Evolutionary conservation across 1,140 invertebrate genomes (phyloP), one percentile per base, ranked within the genome.

Genomic region (Drosophila lini): DNA sequence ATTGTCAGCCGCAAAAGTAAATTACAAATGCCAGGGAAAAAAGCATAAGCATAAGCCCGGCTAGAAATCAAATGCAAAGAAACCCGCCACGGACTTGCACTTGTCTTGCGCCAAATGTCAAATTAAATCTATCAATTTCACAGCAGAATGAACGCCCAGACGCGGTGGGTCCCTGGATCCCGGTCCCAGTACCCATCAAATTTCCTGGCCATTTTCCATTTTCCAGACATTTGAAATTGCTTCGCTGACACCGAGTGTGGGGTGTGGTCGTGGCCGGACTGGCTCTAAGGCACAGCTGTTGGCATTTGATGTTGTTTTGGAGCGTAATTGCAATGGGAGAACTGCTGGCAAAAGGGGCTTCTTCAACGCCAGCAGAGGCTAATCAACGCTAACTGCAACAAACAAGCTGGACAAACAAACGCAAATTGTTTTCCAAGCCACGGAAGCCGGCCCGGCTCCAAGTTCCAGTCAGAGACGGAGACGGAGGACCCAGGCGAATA

Each of bases 361-460:
- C 64, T 71, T 47, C 57, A 53, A 59, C 59, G 65, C 61, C 65
- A 36, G 81, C 45, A 71, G 63, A 77, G 80, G 48, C 84, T 86
- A 86, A 86, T 86, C 83, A 86, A 86, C 84, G 83, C 84, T 88
- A 89, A 86, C 80, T 89, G 83, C 83, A 88, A 86, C 83, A 86
- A 86, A 86, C 83, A 83, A 86, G 83, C 76, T 86, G 84, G 83
- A 88, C 84, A 86, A 86, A 86, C 83, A 86, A 86, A 86, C 84
- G 80, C 60, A 86, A 86, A 86, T 86, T 86, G 80, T 88, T 86
- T 86, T 88, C 59, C 60, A 32, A 48, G 44, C 57, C 57, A 65
- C 62, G 65, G 65, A 69, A 69, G 65, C 62, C 32, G 3, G 32
- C 36, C 52, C 41, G 34, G 31, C 34, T 28, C 31, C 41, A 31